Conservation (phyloP, 2,113 vertebrate species). For the Lampris megalopsis region DNA sequence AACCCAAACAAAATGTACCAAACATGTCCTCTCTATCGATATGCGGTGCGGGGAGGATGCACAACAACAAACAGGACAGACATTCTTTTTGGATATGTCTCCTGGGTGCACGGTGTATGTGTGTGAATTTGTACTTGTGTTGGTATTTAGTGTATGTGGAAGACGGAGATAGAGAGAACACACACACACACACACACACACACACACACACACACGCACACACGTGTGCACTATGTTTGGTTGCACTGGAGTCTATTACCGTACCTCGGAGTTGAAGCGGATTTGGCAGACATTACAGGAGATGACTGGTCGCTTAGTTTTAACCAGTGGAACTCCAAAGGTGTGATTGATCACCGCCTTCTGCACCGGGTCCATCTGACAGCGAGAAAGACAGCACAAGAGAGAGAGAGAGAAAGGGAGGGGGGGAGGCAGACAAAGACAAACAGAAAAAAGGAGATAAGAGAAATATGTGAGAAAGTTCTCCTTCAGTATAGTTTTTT, state of each 20-base stretch:
- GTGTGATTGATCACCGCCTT: constrained; percentile 93
- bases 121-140: background rate
- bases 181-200: no score
- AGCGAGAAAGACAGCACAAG: constrained; percentile 35
- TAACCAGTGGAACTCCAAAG: constrained; percentile 89
- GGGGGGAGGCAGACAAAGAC: constrained; percentile 3
- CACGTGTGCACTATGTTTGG: background rate
- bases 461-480: constrained; percentile 41
- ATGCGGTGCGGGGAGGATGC: background rate
- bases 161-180: background rate
- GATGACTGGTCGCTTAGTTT: constrained; percentile 91
- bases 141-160: background rate
- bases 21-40: constrained; percentile 38
- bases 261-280: constrained; percentile 95
- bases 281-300: constrained; percentile 97
- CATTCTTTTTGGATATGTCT: constrained; percentile 11
- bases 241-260: background rate
- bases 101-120: constrained; percentile 5
- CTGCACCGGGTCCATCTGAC: constrained; percentile 95
- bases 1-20: constrained; percentile 46
- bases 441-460: constrained; percentile 6
- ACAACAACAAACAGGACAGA: constrained; percentile 27
- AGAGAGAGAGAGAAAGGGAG: constrained; percentile 9
- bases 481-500: constrained; percentile 13
- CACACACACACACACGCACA: background rate